Evolutionary conservation across 2,797 vertebrate genomes (phyloP), one percentile per base, ranked within the genome.

Genomic region (Gymnothorax javanicus): DNA sequence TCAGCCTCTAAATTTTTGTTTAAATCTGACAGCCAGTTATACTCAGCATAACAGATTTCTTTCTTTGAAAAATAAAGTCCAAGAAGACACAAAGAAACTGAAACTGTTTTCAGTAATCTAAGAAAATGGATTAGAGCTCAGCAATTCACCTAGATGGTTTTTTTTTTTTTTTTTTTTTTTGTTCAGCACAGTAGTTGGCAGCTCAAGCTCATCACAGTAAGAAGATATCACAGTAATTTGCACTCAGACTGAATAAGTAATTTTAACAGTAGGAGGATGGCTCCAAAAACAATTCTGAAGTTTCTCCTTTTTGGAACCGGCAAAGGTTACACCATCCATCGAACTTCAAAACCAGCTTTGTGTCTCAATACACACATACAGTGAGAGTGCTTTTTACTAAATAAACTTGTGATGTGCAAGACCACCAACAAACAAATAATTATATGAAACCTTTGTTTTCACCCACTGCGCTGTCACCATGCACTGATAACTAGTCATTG

Each of bases 211-310:
- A 85, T 93, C 94, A 88, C 88, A 92, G 92, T 92, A 94, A 94
- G 95, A 94, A 93, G 94, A 94, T 95, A 54, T 75, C 85, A 90
- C 92, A 94, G 89, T 91, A 90, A 94, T 91, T 94, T 93, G 94
- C 94, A 93, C 11, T 69, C n/a, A 92, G 93, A 93, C 89, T 88
- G 58, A 23, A 83, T 59, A 25, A 83, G 87, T 93, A 91, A 92
- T 92, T 94, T 93, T 95, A 95, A 96, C 94, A 95, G 96, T 93
- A 87, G 93, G 95, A 95, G 95, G 95, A 93, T 86, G 93, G 89
- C 90, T 91, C 89, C 88, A 91, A 93, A 95, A 94, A 95, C 94
- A 95, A 95, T 91, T 93, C 94, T 93, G 93, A 94, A 94, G 94
- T 92, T 93, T 93, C 33, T 94, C 93, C 94, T 25, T 96, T 94